These are phyloP conservation scores for Holacanthus passer DNA, from an alignment of 2,113 vertebrate species.

Conservation along the genomic window DNA sequence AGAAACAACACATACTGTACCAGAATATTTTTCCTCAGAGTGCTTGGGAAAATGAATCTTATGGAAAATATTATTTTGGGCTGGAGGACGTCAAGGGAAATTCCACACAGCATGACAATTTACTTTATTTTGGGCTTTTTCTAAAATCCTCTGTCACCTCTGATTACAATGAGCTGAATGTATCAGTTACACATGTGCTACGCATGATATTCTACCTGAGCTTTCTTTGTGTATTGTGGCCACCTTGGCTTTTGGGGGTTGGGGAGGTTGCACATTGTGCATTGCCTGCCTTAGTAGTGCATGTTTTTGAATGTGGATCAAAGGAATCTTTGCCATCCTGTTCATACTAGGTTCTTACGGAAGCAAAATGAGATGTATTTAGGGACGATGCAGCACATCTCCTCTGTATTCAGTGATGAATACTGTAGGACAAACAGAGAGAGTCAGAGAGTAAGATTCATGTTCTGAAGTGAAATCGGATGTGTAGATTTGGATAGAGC, in stretches of 20 bases:
- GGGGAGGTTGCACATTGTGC: slow-evolving; percentile 29
- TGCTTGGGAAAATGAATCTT: slow-evolving; percentile 80
- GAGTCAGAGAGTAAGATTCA: background rate
- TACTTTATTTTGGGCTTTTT: slow-evolving; percentile 80
- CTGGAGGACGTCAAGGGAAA: slow-evolving; percentile 78
- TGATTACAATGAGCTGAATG: slow-evolving; percentile 82
- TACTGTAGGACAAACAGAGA: background rate
- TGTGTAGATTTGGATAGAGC: slow-evolving; percentile 1
- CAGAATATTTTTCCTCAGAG: slow-evolving; percentile 75
- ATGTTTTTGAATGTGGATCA: slow-evolving; percentile 40
- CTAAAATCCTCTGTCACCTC: slow-evolving; percentile 83
- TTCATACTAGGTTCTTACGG: background rate
- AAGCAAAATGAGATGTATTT: background rate
- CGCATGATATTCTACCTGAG: slow-evolving; percentile 70
- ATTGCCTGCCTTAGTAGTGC: slow-evolving; percentile 10
- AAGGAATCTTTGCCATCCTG: slow-evolving; percentile 44
- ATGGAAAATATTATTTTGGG: slow-evolving; percentile 87
- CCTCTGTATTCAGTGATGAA: background rate
- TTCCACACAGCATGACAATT: slow-evolving; percentile 85
- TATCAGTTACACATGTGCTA: slow-evolving; percentile 81
- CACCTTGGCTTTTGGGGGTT: slow-evolving; percentile 43
- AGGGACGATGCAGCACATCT: background rate
- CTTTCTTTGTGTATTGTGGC: slow-evolving; percentile 61
- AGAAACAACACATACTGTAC: slow-evolving; percentile 74
- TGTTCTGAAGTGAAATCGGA: slow-evolving; percentile 17